A percentile compares a stretch with the other conserved stretches of the same genome.
These are phyloP conservation scores for Enteromius viviparus DNA, from an alignment of 2,797 vertebrate species.

Conservation along the genomic window DNA sequence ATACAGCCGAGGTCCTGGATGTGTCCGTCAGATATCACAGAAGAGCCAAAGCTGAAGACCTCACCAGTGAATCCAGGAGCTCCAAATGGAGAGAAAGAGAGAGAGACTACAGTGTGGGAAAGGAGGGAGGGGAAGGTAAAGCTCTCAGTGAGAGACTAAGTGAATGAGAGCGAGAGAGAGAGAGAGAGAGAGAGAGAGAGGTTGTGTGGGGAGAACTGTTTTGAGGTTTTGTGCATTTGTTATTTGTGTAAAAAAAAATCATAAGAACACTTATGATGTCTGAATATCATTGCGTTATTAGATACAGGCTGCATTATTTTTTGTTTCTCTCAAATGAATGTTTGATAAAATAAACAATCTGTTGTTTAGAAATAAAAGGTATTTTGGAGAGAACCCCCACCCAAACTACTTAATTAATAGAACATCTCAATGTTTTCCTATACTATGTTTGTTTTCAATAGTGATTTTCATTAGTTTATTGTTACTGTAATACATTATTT, in stretches of 20 bases:
- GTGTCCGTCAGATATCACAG: constrained; percentile 16
- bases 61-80: constrained; percentile 71
- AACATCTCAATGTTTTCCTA: no score
- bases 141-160: constrained; percentile 30
- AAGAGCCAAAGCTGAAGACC: constrained; percentile 69
- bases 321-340: background rate
- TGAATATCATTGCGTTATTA: background rate
- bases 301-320: background rate
- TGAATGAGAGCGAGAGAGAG: constrained; percentile 28
- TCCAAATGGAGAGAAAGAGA: constrained; percentile 41
- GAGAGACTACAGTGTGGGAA: constrained; percentile 29
- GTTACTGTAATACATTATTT: no score
- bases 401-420: no score
- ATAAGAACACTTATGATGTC: background rate
- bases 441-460: no score
- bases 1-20: background rate
- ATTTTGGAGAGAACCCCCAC: background rate
- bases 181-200: constrained; percentile 25
- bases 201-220: background rate
- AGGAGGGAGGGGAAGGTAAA: constrained; percentile 49
- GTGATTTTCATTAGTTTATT: no score
- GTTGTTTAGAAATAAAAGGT: background rate
- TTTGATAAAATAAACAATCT: background rate
- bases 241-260: no score
- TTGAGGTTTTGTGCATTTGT: background rate